phyloP scores from a whole-genome alignment of 2,113 vertebrate species.

The Spizaetus ornatus region DNA sequence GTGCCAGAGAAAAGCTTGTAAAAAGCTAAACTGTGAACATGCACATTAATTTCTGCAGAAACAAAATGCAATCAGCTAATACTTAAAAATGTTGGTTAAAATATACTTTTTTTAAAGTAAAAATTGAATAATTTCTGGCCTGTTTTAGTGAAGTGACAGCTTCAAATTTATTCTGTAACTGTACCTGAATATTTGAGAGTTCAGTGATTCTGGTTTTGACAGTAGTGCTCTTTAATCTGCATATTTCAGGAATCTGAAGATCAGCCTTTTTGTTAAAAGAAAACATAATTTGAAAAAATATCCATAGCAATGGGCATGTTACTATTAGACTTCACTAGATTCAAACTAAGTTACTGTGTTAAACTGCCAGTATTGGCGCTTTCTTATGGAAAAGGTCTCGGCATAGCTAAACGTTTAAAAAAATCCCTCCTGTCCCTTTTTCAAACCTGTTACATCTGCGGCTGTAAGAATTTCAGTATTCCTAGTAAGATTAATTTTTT shows the following conservation, averaged over 20 bases:
- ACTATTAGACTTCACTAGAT: background rate
- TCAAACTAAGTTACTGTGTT: background rate
- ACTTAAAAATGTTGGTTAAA: no score
- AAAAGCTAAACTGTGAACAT: no score
- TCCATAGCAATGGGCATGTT: background rate
- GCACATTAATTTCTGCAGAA: no score
- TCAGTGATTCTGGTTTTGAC: background rate
- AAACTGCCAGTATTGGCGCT: background rate
- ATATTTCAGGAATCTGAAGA: background rate
- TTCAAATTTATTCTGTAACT: no score
- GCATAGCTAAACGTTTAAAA: background rate
- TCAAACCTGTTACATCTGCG: background rate
- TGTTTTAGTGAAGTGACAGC: no score
- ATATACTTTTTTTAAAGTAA: no score
- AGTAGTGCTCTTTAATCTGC: background rate
- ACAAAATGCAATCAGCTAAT: no score
- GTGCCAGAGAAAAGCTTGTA: no score
- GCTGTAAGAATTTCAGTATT: background rate
- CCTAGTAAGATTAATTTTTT: background rate
- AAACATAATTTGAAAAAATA: background rate
- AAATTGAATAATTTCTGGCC: no score
- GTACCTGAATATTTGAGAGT: background rate
- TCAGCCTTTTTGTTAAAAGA: background rate
- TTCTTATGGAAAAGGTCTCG: background rate
- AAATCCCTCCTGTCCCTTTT: background rate